A percentile compares a stretch with the other conserved stretches of the same genome.
phyloP scores from a whole-genome alignment of 2,797 vertebrate species.

The Valencia hispanica region DNA sequence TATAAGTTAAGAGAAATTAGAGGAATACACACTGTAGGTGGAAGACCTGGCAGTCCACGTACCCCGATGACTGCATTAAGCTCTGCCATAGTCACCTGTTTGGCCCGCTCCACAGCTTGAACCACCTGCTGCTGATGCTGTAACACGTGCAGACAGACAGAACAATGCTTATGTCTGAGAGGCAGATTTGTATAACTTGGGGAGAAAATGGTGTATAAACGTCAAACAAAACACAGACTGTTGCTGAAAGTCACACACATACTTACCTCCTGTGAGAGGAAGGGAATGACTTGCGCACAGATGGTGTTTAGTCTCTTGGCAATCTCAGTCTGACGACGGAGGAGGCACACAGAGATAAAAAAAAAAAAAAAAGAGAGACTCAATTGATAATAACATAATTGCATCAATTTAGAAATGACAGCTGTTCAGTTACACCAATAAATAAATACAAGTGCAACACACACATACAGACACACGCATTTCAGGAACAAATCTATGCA shows the following conservation, averaged over 20 bases:
- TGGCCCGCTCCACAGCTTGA: constrained; percentile 95
- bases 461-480: constrained; percentile 1
- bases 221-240: constrained; percentile 27
- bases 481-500: constrained; percentile 8
- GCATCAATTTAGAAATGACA: constrained; percentile 70
- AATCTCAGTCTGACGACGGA: constrained; percentile 91
- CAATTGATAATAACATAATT: constrained; percentile 73
- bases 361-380: too few species aligned
- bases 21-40: constrained; percentile 94
- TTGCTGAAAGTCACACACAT: constrained; percentile 72
- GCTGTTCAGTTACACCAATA: constrained; percentile 67
- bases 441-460: constrained; percentile 43
- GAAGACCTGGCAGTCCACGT: constrained; percentile 96
- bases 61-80: constrained; percentile 98
- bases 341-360: constrained; percentile 56
- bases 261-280: constrained; percentile 99
- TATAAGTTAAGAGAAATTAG: constrained; percentile 36
- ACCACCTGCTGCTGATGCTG: constrained; percentile 98
- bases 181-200: constrained; percentile 14
- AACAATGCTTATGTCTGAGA: constrained; percentile 1
- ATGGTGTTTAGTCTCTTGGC: constrained; percentile 98
- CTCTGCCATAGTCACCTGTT: constrained; percentile 98
- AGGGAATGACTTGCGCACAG: constrained; percentile 99
- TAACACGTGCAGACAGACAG: constrained; percentile 43
- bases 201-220: constrained; percentile 27